Percentiles rank a stretch among this genome's conserved stretches.
phyloP scores from a whole-genome alignment of 2,888 invertebrate species.

The Rutpela maculata region DNA sequence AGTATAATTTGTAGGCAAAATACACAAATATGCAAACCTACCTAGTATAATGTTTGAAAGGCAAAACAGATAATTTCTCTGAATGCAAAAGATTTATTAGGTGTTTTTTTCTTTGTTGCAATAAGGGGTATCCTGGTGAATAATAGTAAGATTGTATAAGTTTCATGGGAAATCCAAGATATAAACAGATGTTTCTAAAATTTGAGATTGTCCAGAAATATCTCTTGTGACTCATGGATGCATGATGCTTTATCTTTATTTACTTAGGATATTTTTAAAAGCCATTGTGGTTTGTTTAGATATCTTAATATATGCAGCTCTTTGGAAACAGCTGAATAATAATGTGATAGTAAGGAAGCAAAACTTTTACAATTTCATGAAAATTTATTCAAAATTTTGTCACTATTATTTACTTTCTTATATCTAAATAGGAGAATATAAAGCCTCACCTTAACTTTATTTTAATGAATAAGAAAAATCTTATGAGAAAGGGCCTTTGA shows the following conservation, averaged over 20 bases:
- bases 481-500: no score
- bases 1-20: no score
- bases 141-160: neutral
- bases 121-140: neutral
- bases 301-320: neutral
- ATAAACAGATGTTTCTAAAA: conserved; percentile 31
- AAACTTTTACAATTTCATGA: no score
- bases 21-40: no score
- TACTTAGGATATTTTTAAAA: conserved; percentile 13
- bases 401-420: no score
- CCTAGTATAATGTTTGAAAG: no score
- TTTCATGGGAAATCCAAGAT: conserved; percentile 25
- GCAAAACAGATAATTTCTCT: neutral
- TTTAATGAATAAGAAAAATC: no score
- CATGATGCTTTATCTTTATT: conserved; percentile 34
- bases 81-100: neutral
- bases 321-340: neutral
- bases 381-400: no score
- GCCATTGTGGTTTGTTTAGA: conserved; percentile 8
- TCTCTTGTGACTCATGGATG: conserved; percentile 29
- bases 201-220: conserved; percentile 27
- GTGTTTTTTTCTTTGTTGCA: neutral
- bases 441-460: no score
- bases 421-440: no score
- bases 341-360: no score